A percentile compares a stretch with the other conserved stretches of the same genome.
These are phyloP conservation scores for Eudemis profundana DNA, from an alignment of 2,888 invertebrate genomes.

Conservation along the genomic window DNA sequence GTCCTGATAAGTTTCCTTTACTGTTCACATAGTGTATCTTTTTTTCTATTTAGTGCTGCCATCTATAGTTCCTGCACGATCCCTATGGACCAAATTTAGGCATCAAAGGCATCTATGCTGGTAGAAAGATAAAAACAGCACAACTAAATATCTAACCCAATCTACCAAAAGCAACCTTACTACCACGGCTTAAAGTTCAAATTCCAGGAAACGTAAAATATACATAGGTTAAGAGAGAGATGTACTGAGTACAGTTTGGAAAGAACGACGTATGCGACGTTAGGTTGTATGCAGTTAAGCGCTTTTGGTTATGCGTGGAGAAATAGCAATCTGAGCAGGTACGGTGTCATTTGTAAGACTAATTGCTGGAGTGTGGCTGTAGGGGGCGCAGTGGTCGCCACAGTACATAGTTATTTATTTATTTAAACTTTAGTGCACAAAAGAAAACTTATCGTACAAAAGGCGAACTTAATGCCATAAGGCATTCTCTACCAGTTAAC, in stretches of 20 bases:
- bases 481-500: too few relatives aligned
- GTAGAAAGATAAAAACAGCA: conserved; percentile 9
- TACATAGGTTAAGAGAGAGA: background rate
- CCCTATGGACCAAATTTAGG: too few relatives aligned
- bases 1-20: too few relatives aligned
- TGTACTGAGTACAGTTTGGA: background rate
- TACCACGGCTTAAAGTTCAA: background rate
- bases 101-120: too few relatives aligned
- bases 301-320: background rate
- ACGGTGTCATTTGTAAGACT: conserved; percentile 30
- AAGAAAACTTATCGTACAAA: too few relatives aligned
- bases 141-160: background rate
- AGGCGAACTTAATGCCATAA: too few relatives aligned
- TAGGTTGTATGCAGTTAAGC: background rate
- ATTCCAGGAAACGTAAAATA: background rate
- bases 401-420: background rate
- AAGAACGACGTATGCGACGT: conserved; percentile 3
- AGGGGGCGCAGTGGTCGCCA: background rate
- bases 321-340: conserved; percentile 27
- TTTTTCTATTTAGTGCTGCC: too few relatives aligned
- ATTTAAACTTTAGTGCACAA: too few relatives aligned
- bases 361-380: conserved; percentile 25
- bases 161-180: background rate
- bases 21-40: too few relatives aligned
- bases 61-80: too few relatives aligned